A percentile compares a stretch with the other conserved stretches of the same genome.
Conservation (phyloP, 2,113 vertebrate genomes). For the Rhodinocichla rosea region DNA sequence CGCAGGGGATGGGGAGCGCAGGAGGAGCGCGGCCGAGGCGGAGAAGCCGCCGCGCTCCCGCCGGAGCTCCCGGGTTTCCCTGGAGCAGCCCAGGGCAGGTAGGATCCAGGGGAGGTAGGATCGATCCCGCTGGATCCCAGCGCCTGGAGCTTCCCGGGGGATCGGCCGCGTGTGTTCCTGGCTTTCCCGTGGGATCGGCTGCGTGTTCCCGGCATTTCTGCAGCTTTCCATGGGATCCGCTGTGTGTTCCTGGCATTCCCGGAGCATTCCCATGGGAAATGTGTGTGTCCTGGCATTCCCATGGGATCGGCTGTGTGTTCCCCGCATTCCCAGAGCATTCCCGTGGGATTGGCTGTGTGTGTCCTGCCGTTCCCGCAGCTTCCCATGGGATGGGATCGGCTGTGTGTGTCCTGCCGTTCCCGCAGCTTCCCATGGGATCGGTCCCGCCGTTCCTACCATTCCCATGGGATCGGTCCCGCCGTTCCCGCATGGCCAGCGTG, state of each 20-base stretch:
- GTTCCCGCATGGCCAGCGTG: background rate
- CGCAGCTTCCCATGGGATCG: background rate
- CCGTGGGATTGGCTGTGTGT: background rate
- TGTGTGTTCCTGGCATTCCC: background rate
- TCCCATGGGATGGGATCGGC: background rate
- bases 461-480: background rate
- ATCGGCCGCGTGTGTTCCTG: background rate
- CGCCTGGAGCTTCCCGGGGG: background rate
- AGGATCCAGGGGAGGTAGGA: background rate
- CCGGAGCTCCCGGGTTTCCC: background rate
- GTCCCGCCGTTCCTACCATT: background rate
- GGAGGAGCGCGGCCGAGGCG: background rate
- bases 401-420: background rate
- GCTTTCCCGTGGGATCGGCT: background rate
- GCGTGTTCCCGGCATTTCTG: background rate
- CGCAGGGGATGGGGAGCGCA: constrained; percentile 23
- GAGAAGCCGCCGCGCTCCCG: background rate
- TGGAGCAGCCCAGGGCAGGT: constrained; percentile 7
- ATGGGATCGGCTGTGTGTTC: no score
- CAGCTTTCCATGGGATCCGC: background rate
- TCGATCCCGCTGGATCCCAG: background rate
- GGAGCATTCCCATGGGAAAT: no score
- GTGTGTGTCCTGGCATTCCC: no score
- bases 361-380: no score
- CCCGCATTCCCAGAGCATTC: background rate